Percentiles rank a stretch among this genome's conserved stretches.
These are phyloP conservation scores for Helleia helle DNA, from an alignment of 2,888 invertebrate species.

Conservation along the genomic window DNA sequence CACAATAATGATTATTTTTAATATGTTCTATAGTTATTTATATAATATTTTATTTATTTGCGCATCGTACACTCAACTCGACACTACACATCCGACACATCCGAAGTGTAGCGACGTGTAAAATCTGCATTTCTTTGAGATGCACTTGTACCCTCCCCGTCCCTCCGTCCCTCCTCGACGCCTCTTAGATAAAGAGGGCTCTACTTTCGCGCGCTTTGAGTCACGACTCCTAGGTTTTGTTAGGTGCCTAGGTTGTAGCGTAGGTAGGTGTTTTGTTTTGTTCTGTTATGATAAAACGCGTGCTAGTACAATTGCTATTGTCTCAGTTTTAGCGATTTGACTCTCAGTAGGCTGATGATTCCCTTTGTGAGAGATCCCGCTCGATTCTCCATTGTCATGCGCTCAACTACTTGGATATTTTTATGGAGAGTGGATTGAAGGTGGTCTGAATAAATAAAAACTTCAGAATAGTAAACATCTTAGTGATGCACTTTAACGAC, in stretches of 20 bases:
- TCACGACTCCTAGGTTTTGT: conserved; percentile 55
- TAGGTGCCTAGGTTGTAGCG: conserved; percentile 30
- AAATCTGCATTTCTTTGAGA: conserved; percentile 75
- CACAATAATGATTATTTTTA: no score
- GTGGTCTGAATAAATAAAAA: no score
- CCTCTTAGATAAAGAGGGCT: conserved; percentile 68
- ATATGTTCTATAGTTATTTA: no score
- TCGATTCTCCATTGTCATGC: conserved; percentile 8
- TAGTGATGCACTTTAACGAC: no score
- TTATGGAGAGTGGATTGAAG: background rate
- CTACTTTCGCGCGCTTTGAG: conserved; percentile 70
- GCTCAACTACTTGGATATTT: conserved; percentile 5
- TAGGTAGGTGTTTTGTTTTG: conserved; percentile 32
- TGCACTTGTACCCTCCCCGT: conserved; percentile 63
- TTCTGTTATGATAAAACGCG: conserved; percentile 34
- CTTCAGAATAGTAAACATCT: no score
- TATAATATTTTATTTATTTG: conserved; percentile 25
- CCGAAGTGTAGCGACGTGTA: conserved; percentile 72
- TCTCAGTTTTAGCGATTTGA: conserved; percentile 20
- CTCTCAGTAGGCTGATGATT: conserved; percentile 13
- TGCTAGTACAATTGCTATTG: conserved; percentile 28
- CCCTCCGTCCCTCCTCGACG: conserved; percentile 34
- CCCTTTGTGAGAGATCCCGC: conserved; percentile 8
- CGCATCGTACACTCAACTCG: conserved; percentile 32
- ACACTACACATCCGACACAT: conserved; percentile 56